Percentiles rank a stretch among this genome's conserved stretches.
phyloP scores from a whole-genome alignment of 2,113 vertebrate genomes.

The Grallaria varia region DNA sequence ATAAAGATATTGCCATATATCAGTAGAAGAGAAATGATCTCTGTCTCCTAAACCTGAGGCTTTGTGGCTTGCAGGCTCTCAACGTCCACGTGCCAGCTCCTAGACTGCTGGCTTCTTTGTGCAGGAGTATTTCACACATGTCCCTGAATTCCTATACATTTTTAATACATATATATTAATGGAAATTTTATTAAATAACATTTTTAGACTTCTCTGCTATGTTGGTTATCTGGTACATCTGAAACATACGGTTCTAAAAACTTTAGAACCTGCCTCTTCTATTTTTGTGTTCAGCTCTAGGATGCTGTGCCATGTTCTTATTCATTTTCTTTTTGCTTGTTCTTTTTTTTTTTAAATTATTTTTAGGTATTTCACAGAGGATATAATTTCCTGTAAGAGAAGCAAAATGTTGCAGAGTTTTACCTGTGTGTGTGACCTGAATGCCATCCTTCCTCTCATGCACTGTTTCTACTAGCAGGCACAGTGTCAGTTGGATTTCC shows the following conservation, averaged over 20 bases:
- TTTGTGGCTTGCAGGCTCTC: background rate
- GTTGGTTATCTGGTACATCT: background rate
- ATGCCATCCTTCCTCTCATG: background rate
- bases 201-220: background rate
- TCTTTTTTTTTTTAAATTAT: too few species aligned
- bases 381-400: background rate
- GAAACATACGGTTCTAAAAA: background rate
- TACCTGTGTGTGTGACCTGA: background rate
- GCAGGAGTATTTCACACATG: background rate
- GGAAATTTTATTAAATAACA: background rate
- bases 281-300: background rate
- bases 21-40: background rate
- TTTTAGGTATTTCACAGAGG: background rate
- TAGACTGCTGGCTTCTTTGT: background rate
- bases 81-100: background rate
- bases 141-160: background rate
- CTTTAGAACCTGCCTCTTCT: background rate
- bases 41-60: background rate
- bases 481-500: background rate
- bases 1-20: background rate
- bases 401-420: background rate
- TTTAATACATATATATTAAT: background rate
- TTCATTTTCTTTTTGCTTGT: background rate
- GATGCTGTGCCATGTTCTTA: background rate
- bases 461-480: background rate